Base-by-base conservation (phyloP, 2,888 invertebrate species). In the Cordilura impudica region DNA sequence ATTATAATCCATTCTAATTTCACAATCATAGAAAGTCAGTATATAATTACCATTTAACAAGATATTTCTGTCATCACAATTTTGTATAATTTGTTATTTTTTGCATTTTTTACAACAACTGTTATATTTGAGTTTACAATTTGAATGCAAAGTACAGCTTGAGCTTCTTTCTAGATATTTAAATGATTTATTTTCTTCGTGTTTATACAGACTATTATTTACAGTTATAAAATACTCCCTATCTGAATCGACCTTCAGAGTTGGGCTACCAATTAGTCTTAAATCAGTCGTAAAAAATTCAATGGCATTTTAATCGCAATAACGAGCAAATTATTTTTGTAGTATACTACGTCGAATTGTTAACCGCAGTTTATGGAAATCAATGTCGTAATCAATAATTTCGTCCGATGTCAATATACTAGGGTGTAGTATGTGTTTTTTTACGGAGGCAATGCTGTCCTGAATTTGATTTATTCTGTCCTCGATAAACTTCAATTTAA, bases 381-480 rank as follows among this genome's bases (percentile, higher is more conserved):
- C n/a, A n/a, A n/a, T n/a, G n/a, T n/a, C n/a, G n/a, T n/a, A n/a
- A n/a, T n/a, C n/a, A n/a, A n/a, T 43, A 54, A 67, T 67, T 67
- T 54, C 67, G 4, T 54, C 43, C n/a, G 43, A 19, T 21, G 56
- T 67, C 16, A 54, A 14, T 39, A 67, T 56, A 12, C 54, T 39
- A 16, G 67, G 67, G 19, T 56, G 67, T 10, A 67, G 16, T 12
- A 67, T 39, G 19, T 56, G 35, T n/a, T n/a, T n/a, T n/a, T n/a
- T n/a, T n/a, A n/a, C n/a, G n/a, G n/a, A n/a, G n/a, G n/a, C n/a
- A 56, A 67, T 67, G 43, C 39, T 67, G 14, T 67, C 39, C 14
- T 67, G 67, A 54, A 67, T 67, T 21, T 67, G 23, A 10, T 43
- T 29, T 21, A 72, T 53, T 51, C 63, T 53, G 14, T 61, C 43